Conservation (phyloP, 2,113 vertebrate species). For the Malurus elegans region DNA sequence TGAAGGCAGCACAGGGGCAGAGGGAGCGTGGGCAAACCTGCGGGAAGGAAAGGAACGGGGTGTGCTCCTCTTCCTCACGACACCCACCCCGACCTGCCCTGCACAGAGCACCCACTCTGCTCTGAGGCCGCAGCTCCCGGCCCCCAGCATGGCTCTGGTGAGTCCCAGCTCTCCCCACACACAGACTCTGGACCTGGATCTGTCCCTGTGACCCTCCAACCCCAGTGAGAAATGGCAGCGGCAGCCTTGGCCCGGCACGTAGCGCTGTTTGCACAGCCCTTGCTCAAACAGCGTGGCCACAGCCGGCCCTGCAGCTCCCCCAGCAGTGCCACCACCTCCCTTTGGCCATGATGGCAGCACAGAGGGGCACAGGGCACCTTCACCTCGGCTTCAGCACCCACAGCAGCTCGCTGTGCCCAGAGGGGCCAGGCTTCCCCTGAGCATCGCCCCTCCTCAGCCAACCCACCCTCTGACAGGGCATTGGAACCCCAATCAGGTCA, state of each 20-base stretch:
- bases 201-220: conserved; percentile 12
- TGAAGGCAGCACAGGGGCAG: not conserved
- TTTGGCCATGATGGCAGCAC: not conserved
- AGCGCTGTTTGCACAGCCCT: conserved; percentile 44
- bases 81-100: not conserved
- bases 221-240: not conserved
- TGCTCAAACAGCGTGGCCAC: conserved; percentile 36
- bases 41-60: rapidly evolving
- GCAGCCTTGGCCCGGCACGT: not conserved
- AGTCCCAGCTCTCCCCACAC: not conserved
- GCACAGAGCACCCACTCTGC: not conserved
- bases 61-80: not conserved
- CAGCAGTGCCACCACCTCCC: not conserved
- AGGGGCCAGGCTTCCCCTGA: not conserved
- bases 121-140: not conserved
- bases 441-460: rapidly evolving
- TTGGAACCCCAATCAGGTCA: not conserved
- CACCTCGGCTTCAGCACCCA: not conserved
- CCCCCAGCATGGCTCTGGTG: not conserved
- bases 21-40: not conserved
- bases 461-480: not conserved
- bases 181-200: conserved; percentile 30
- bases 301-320: not conserved
- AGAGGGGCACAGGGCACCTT: not conserved
- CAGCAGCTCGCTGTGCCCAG: rapidly evolving